Evolutionary conservation across 2,113 vertebrate genomes (phyloP).

Genomic region (Odocoileus virginianus): DNA sequence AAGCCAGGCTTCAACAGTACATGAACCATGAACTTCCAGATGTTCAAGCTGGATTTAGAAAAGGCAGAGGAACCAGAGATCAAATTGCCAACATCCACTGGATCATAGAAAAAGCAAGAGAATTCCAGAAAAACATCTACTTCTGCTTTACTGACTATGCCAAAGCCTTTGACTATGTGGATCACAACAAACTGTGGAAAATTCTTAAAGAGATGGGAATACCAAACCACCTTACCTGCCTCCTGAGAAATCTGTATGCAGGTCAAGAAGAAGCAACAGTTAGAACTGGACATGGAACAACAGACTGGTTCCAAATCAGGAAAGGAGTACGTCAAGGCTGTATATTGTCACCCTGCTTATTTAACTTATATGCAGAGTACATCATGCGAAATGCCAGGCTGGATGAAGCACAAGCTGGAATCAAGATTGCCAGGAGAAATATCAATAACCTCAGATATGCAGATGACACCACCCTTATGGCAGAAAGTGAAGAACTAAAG

Average conservation of each 20-base stretch:
- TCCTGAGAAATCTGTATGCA: background rate
- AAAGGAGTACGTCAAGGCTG: background rate
- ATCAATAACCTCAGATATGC: background rate
- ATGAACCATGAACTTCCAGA: background rate
- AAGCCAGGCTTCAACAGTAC: background rate
- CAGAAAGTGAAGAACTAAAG: background rate
- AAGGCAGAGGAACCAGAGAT: background rate
- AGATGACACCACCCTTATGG: background rate
- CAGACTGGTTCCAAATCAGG: background rate
- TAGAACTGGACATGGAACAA: background rate
- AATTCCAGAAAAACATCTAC: background rate
- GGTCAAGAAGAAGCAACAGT: background rate
- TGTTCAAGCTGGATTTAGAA: background rate
- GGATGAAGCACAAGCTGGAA: background rate
- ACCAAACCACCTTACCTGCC: background rate
- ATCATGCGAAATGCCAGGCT: background rate
- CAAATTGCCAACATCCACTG: background rate
- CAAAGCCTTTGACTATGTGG: background rate
- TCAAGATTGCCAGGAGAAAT: background rate
- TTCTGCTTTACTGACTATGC: background rate
- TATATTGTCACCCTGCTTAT: background rate
- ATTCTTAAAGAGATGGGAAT: background rate
- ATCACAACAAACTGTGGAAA: background rate
- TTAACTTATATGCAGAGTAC: background rate
- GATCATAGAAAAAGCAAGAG: background rate